Evolutionary conservation across 2,113 vertebrate species (phyloP).

Genomic region (Pyxicephalus adspersus): DNA sequence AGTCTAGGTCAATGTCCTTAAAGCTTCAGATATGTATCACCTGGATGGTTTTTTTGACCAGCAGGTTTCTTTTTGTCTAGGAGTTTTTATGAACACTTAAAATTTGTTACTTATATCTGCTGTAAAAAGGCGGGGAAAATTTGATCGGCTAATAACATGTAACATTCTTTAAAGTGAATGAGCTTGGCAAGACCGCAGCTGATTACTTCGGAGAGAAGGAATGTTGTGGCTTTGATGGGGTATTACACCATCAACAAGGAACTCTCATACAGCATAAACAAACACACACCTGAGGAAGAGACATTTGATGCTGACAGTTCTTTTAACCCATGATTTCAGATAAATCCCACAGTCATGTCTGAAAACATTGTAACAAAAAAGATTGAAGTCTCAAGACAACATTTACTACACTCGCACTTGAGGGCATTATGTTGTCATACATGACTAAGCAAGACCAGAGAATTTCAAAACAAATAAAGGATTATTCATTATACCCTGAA

Average conservation of each 20-base stretch:
- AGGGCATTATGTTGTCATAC: background rate
- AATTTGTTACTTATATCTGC: too few relatives aligned
- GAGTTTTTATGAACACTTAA: too few relatives aligned
- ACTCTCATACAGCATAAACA: background rate
- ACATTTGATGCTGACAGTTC: conserved; percentile 1
- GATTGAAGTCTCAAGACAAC: background rate
- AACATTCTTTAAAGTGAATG: conserved; percentile 1
- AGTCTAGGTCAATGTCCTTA: too few relatives aligned
- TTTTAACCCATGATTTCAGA: background rate
- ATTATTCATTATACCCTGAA: too few relatives aligned
- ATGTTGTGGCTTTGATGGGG: conserved; percentile 28
- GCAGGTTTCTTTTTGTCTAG: too few relatives aligned
- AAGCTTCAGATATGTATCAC: too few relatives aligned
- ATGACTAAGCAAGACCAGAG: too few relatives aligned
- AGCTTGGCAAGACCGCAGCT: background rate
- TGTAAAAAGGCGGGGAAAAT: too few relatives aligned
- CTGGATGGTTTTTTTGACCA: too few relatives aligned
- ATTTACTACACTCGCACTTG: background rate
- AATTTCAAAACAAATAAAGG: too few relatives aligned
- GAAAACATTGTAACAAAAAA: background rate
- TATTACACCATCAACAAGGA: background rate
- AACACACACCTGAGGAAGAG: conserved; percentile 18
- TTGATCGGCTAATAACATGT: background rate
- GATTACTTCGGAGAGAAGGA: conserved; percentile 24
- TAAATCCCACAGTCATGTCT: conserved; percentile 6